Conservation (phyloP, 2,888 invertebrate species). For the Aspidiotus destructor region DNA sequence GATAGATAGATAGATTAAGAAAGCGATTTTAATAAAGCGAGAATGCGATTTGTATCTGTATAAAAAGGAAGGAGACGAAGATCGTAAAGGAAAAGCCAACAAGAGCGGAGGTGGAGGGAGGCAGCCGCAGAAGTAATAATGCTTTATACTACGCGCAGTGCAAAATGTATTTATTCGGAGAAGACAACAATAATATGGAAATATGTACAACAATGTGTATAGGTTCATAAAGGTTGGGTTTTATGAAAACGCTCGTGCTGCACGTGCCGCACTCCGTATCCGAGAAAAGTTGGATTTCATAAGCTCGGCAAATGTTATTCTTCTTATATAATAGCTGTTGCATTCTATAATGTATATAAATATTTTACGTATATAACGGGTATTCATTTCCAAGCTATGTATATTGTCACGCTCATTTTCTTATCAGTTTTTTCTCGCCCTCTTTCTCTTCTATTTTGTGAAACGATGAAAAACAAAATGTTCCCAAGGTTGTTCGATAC, state of each 20-base stretch:
- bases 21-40: constrained; percentile 29
- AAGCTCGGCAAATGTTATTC: constrained; percentile 3
- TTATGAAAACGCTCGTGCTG: background rate
- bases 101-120: background rate
- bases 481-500: no score
- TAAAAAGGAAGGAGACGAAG: background rate
- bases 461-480: no score
- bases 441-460: no score
- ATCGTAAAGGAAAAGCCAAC: background rate
- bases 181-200: constrained; percentile 28
- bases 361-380: no score
- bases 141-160: constrained; percentile 13
- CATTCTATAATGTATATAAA: no score
- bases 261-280: background rate
- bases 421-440: no score
- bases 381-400: no score
- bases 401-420: no score
- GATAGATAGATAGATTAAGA: constrained; percentile 20
- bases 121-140: constrained; percentile 1
- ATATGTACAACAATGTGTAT: no score
- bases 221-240: constrained; percentile 15
- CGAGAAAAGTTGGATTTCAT: constrained; percentile 25
- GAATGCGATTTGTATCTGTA: background rate
- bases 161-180: constrained; percentile 6
- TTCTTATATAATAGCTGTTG: no score